Percentiles rank a stretch among this genome's conserved stretches.
Conservation (phyloP, 2,113 vertebrate genomes). For the Mus spicilegus region DNA sequence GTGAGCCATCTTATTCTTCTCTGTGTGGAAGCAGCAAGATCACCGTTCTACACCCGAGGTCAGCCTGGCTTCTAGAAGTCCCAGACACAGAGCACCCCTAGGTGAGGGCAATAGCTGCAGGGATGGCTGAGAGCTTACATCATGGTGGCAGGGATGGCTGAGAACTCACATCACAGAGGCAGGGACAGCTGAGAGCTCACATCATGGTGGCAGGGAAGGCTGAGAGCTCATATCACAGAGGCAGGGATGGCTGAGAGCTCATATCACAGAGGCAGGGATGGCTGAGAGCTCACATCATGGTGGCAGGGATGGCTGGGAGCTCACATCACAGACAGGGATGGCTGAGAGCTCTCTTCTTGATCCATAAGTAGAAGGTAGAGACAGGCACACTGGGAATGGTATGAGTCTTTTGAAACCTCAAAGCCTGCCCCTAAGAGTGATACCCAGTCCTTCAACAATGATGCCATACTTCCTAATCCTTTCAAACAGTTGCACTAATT, state of each 20-base stretch:
- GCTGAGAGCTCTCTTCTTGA: neutral
- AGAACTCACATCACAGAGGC: too few relatives aligned
- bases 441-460: neutral
- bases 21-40: neutral
- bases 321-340: too few relatives aligned
- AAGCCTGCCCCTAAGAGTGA: neutral
- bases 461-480: neutral
- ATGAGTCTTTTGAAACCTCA: neutral
- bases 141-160: too few relatives aligned
- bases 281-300: too few relatives aligned
- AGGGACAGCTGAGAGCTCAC: too few relatives aligned
- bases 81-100: neutral
- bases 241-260: neutral
- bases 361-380: neutral
- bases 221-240: too few relatives aligned
- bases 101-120: too few relatives aligned
- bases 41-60: too few relatives aligned
- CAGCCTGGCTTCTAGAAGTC: neutral
- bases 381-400: neutral
- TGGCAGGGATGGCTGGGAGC: too few relatives aligned
- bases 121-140: neutral
- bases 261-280: too few relatives aligned
- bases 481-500: too few relatives aligned
- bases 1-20: neutral
- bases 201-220: too few relatives aligned